Evolutionary conservation across 2,797 vertebrate genomes (phyloP), one percentile per base, ranked within the genome.

Genomic region (Varecia variegata): DNA sequence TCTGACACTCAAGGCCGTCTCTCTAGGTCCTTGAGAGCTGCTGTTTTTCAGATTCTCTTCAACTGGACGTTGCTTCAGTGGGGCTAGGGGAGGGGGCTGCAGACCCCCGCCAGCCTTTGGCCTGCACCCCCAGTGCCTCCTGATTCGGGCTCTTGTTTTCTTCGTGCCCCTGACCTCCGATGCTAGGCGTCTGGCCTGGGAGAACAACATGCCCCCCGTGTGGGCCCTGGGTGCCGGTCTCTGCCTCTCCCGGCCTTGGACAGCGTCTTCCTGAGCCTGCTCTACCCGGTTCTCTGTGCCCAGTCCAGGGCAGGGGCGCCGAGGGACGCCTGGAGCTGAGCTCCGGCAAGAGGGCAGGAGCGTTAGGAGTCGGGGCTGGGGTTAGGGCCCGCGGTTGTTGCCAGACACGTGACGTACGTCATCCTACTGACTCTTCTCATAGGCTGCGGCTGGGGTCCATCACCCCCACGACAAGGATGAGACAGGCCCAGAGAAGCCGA

Each of bases 321-420:
- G 62, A 14, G 73, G 27, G 1, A 50, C 21, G 17, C 27, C 32
- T 45, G 30, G 45, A 5, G 21, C 43, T 35, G 43, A 87, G 43
- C 35, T 68, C 32, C 3, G 2, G 5, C 14, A n/a, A 35, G 38
- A 7, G 25, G 23, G 43, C 0, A 11, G 52, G 58, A 7, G 7
- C 0, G 0, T 6, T 12, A 23, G 50, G 67, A 0, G 0, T 5
- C 6, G 30, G 17, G 7, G n/a, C 23, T 76, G 43, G n/a, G 40
- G 35, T 27, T 50, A 30, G 56, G 21, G 54, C 0, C 1, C 43
- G 0, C 3, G 23, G 23, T 8, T 14, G 30, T 43, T 30, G 67
- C 23, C 27, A 54, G 27, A 27, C 20, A 12, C 0, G 4, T 10
- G 67, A 27, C 0, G 0, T 8, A 2, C 25, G 5, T 2, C 23